Conservation (phyloP, 2,888 invertebrate species). For the Dryococelus australis region DNA sequence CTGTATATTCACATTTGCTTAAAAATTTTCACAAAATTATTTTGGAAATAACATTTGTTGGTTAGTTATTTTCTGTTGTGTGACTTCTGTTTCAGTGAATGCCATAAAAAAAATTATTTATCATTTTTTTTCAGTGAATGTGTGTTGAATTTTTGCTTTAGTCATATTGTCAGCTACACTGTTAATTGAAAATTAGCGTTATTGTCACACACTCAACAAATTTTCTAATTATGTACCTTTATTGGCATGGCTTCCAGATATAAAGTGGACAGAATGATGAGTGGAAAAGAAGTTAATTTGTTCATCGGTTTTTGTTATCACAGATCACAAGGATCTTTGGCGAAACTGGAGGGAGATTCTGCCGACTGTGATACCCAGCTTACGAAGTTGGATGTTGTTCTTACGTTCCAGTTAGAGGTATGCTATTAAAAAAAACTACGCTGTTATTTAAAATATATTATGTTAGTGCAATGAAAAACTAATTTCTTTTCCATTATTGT, state of each 20-base stretch:
- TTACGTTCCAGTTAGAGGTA: slow-evolving; percentile 96
- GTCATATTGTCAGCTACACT: not conserved
- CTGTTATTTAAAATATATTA: too few relatives aligned
- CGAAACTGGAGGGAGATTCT: slow-evolving; percentile 91
- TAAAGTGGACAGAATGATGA: slow-evolving; percentile 23
- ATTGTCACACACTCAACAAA: slow-evolving; percentile 22
- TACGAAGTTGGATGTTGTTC: slow-evolving; percentile 97
- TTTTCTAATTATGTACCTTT: not conserved
- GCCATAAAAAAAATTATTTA: not conserved
- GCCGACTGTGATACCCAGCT: slow-evolving; percentile 95
- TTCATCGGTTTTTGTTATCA: slow-evolving; percentile 40
- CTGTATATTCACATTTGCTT: not conserved
- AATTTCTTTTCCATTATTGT: too few relatives aligned
- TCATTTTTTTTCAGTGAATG: not conserved
- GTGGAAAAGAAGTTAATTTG: slow-evolving; percentile 21
- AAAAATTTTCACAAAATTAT: not conserved
- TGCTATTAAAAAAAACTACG: slow-evolving; percentile 48
- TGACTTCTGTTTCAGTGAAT: too few relatives aligned
- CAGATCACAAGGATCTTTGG: slow-evolving; percentile 91
- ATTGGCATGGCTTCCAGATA: slow-evolving; percentile 22
- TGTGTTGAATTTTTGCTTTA: not conserved
- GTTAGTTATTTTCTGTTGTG: not conserved
- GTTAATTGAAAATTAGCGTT: slow-evolving; percentile 18
- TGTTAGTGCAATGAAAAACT: too few relatives aligned
- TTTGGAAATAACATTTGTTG: not conserved